Base-by-base conservation (phyloP, 2,888 invertebrate genomes). In the Villa cingulata region DNA sequence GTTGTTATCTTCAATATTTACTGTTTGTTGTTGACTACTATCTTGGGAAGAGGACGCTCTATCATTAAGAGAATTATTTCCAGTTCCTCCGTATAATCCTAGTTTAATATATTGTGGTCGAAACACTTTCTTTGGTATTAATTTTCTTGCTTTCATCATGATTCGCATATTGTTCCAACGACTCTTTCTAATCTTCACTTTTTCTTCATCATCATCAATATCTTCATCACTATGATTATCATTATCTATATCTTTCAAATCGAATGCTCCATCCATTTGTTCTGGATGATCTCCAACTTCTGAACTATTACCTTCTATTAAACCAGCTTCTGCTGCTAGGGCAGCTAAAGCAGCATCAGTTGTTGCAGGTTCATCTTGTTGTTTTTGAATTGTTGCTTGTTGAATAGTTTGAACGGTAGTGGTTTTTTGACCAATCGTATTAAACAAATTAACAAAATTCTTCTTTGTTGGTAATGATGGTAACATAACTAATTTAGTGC, bases 291-390 rank as follows among this genome's bases (percentile, higher is more conserved):
- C 38, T 62, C 66, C 51, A 61, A 59, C 41, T 55, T 42, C 64
- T 12, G 36, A 23, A 40, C 44, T 49, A 36, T 45, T 43, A 5
- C 23, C n/a, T 27, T 51, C 51, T 10, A 77, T 74, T 4, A 78
- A 62, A 3, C 77, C 77, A 27, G 78, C 76, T 58, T 78, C 79
- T 1, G 77, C 77, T 10, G 78, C 77, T 18, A 79, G 59, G 6
- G 78, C 77, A 16, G 78, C 76, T 14, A 79, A 58, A 2, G 77
- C 77, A 2, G 77, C 76, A 55, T 78, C 78, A 2, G 76, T 77
- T 4, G 77, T 76, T 2, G 75, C 77, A 9, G 77, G 76, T 7
- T 47, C 48, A 41, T 50, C 50, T 27, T 20, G 23, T 12, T 16
- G 17, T 20, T 41, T 37, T 37, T 46, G 46, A 37, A 78, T 59